phyloP scores from a whole-genome alignment of 2,113 vertebrate genomes.

The Pluvianellus socialis region DNA sequence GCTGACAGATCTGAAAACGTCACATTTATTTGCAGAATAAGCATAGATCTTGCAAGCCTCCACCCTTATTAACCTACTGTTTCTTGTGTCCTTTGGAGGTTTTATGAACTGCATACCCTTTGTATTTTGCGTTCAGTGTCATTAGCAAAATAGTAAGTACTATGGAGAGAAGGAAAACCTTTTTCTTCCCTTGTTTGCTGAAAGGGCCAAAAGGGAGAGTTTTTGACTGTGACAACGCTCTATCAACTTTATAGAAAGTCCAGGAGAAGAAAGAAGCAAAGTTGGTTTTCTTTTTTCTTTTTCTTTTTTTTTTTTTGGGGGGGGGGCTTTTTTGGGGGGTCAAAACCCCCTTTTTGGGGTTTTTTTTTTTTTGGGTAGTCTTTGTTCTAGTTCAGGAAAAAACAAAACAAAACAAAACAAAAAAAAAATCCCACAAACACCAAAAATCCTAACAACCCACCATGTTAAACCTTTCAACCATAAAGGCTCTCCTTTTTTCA shows the following conservation, averaged over 20 bases:
- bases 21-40: not conserved
- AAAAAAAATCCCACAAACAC: too few species aligned
- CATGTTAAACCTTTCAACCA: not conserved
- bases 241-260: not conserved
- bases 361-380: too few species aligned
- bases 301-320: too few species aligned
- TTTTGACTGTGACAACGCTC: not conserved
- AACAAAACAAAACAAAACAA: not conserved
- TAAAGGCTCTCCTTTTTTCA: not conserved
- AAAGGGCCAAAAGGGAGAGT: not conserved
- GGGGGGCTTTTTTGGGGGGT: too few species aligned
- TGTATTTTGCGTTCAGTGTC: not conserved
- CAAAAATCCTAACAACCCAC: too few species aligned
- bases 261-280: not conserved
- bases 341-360: too few species aligned
- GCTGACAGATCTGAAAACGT: not conserved
- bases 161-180: not conserved
- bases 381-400: not conserved
- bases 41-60: not conserved
- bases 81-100: not conserved
- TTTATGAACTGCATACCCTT: not conserved
- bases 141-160: not conserved
- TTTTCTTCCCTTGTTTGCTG: not conserved
- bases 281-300: not conserved
- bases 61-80: not conserved